Conservation (phyloP, 2,113 vertebrate genomes). For the Mirza zaza region DNA sequence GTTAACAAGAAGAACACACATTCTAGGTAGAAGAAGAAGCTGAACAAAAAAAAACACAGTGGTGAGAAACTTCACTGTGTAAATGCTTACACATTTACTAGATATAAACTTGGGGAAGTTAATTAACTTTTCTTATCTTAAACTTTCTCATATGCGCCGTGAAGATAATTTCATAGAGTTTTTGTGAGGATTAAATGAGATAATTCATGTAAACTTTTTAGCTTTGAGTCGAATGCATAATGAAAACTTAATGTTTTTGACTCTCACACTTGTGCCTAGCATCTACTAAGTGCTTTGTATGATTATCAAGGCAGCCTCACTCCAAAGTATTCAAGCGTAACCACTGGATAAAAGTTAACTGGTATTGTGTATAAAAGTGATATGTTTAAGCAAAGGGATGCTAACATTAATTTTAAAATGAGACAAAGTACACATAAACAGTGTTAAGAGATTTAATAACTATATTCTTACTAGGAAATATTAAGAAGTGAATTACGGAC, state of each 20-base stretch:
- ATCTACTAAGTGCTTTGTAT: not conserved
- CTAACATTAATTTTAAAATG: not conserved
- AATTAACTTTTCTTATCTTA: slow-evolving; percentile 1
- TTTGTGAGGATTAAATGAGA: not conserved
- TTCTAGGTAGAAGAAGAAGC: not conserved
- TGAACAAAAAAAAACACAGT: not conserved
- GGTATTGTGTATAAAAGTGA: not conserved
- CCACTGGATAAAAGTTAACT: not conserved
- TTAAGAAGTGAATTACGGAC: not conserved
- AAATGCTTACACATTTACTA: not conserved
- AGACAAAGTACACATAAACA: not conserved
- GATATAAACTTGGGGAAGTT: not conserved
- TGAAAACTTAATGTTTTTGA: not conserved
- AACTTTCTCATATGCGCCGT: not conserved
- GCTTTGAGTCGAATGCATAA: not conserved
- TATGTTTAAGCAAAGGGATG: not conserved
- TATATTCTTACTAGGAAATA: not conserved
- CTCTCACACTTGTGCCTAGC: not conserved
- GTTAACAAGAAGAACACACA: not conserved
- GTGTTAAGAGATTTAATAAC: not conserved
- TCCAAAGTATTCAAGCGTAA: not conserved
- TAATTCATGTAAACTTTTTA: not conserved
- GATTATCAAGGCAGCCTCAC: not conserved
- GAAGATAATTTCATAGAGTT: not conserved
- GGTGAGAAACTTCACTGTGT: not conserved